Evolutionary conservation across 2,113 vertebrate species (phyloP).

Genomic region (Sinocyclocheilus maitianheensis): DNA sequence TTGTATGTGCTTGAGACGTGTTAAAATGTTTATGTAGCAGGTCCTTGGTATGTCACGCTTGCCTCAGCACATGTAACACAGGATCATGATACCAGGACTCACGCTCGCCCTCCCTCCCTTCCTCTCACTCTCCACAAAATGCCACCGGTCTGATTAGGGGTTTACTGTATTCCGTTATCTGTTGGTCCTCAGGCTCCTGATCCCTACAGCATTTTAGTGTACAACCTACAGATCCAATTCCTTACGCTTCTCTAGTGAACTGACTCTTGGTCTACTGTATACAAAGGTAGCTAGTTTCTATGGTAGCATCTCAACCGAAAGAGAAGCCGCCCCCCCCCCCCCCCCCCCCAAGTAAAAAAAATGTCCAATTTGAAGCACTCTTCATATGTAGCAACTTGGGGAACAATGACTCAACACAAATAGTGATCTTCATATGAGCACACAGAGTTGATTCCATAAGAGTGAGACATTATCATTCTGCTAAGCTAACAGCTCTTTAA

Average conservation of each 20-base stretch:
- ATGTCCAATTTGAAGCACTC: background rate
- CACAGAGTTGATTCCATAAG: no score
- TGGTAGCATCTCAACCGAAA: background rate
- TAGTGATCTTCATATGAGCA: background rate
- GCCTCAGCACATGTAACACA: conserved; percentile 32
- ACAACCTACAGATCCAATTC: background rate
- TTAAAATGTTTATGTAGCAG: conserved; percentile 35
- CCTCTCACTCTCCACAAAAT: background rate
- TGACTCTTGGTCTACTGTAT: background rate
- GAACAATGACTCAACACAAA: background rate
- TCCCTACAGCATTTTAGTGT: conserved; percentile 8
- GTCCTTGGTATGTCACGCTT: conserved; percentile 13
- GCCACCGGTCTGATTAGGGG: conserved; percentile 20
- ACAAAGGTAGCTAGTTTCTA: background rate
- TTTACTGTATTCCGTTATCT: conserved; percentile 46
- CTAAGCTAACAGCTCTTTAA: no score
- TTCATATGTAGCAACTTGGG: background rate
- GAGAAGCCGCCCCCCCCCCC: background rate
- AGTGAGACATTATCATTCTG: no score
- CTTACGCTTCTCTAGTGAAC: background rate
- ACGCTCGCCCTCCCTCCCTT: conserved; percentile 11
- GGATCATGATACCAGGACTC: conserved; percentile 29
- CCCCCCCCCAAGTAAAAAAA: background rate
- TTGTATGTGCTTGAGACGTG: conserved; percentile 22
- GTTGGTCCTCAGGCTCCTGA: conserved; percentile 27